A percentile compares a stretch with the other conserved stretches of the same genome.
These are phyloP conservation scores for Octomys mimax DNA, from an alignment of 2,797 vertebrate genomes.

Conservation along the genomic window DNA sequence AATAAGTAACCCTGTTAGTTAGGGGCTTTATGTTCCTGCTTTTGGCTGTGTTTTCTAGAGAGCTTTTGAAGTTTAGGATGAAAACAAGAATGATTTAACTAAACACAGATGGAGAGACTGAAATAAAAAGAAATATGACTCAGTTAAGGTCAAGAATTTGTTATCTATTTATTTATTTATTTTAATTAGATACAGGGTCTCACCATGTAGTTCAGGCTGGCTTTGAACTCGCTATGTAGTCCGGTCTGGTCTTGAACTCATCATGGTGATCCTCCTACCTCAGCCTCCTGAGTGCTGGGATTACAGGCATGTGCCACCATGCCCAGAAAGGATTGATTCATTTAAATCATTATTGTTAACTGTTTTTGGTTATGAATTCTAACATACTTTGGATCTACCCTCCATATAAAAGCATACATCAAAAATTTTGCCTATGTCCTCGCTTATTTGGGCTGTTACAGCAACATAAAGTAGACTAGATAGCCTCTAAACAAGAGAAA, in stretches of 20 bases:
- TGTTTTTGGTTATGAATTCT: conserved; percentile 26
- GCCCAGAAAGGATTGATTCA: background rate
- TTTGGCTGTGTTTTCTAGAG: conserved; percentile 39
- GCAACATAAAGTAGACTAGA: background rate
- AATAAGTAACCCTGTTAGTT: background rate
- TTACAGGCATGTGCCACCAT: background rate
- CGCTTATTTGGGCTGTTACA: background rate
- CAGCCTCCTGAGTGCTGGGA: background rate
- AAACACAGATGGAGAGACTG: background rate
- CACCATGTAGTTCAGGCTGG: background rate
- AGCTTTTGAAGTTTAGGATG: conserved; percentile 30
- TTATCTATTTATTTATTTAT: background rate
- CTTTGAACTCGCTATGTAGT: background rate
- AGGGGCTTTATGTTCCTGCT: background rate
- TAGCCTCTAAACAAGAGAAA: background rate
- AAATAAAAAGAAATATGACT: background rate
- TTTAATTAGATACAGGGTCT: background rate
- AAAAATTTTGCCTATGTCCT: background rate
- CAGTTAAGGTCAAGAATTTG: background rate
- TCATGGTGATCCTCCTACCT: background rate
- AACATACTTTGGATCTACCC: background rate
- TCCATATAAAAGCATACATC: background rate
- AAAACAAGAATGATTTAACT: background rate
- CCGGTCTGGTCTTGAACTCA: background rate
- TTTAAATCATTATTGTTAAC: conserved; percentile 2